These are phyloP conservation scores for Calycopis cecrops DNA, from an alignment of 1,140 invertebrate genomes.

Conservation along the genomic window DNA sequence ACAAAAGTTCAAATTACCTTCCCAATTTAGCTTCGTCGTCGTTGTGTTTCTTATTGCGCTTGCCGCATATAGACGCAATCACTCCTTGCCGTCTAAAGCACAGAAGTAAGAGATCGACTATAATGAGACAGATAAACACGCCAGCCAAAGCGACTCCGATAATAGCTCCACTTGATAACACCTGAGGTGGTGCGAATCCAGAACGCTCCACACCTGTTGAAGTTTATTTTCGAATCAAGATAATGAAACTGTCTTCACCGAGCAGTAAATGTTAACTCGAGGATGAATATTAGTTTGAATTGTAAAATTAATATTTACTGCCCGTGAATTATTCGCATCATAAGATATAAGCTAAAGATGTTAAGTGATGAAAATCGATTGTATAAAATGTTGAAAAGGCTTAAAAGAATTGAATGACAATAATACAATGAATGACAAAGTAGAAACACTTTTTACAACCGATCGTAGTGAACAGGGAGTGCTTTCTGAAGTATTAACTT, in stretches of 20 bases:
- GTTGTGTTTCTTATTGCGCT: constrained; percentile 79
- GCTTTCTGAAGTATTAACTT: constrained; percentile 64
- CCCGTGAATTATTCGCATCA: constrained; percentile 56
- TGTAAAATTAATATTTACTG: constrained; percentile 27
- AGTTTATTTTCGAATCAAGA: constrained; percentile 25
- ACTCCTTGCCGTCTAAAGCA: constrained; percentile 82
- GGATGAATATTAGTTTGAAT: not conserved
- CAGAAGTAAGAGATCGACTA: constrained; percentile 86
- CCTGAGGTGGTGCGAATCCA: constrained; percentile 68
- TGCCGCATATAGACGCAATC: constrained; percentile 82
- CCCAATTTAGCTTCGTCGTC: constrained; percentile 88
- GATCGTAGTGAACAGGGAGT: constrained; percentile 56
- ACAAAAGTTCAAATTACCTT: constrained; percentile 76
- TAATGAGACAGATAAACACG: constrained; percentile 83
- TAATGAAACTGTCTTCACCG: constrained; percentile 20
- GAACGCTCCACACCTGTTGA: constrained; percentile 76
- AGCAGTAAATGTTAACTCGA: constrained; percentile 39
- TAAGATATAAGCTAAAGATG: constrained; percentile 57
- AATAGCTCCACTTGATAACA: constrained; percentile 84
- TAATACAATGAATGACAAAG: not conserved
- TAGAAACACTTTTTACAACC: constrained; percentile 57
- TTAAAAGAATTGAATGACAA: not conserved
- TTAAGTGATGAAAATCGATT: constrained; percentile 62
- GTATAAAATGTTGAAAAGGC: constrained; percentile 45
- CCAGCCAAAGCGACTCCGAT: constrained; percentile 85